These are phyloP conservation scores for Syndactyla subalaris DNA, from an alignment of 2,797 vertebrate species.

Conservation along the genomic window DNA sequence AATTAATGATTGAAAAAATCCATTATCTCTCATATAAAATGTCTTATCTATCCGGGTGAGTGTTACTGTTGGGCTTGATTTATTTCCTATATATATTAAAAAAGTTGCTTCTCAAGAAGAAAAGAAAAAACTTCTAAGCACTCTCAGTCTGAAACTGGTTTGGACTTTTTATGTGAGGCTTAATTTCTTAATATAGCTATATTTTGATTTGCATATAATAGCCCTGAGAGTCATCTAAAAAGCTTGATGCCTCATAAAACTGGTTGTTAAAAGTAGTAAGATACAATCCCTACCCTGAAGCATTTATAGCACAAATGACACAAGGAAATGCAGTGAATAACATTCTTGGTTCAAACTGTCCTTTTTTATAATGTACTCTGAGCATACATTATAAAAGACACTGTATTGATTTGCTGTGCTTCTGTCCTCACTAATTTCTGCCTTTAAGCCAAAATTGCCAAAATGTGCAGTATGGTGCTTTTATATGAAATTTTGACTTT, in stretches of 20 bases:
- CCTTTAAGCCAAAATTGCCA: not conserved
- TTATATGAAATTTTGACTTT: not conserved
- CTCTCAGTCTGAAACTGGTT: not conserved
- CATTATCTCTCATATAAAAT: not conserved
- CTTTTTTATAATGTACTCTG: not conserved
- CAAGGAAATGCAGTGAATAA: not conserved
- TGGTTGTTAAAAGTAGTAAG: not conserved
- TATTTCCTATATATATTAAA: not conserved
- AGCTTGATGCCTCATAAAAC: not conserved
- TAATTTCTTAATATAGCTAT: not conserved
- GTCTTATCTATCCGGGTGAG: not conserved
- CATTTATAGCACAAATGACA: not conserved
- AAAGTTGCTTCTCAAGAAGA: not conserved
- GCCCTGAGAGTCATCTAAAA: not conserved
- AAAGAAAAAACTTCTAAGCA: not conserved
- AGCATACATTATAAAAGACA: not conserved
- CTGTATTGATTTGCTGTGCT: not conserved
- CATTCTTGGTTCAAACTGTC: not conserved
- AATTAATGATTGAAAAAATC: not conserved
- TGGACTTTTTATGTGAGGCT: not conserved
- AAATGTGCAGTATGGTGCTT: not conserved
- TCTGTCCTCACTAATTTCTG: not conserved
- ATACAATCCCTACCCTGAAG: not conserved
- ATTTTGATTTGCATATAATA: not conserved
- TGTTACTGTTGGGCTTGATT: not conserved